These are phyloP conservation scores for Meriones unguiculatus DNA, from an alignment of 2,113 vertebrate genomes.

Conservation along the genomic window DNA sequence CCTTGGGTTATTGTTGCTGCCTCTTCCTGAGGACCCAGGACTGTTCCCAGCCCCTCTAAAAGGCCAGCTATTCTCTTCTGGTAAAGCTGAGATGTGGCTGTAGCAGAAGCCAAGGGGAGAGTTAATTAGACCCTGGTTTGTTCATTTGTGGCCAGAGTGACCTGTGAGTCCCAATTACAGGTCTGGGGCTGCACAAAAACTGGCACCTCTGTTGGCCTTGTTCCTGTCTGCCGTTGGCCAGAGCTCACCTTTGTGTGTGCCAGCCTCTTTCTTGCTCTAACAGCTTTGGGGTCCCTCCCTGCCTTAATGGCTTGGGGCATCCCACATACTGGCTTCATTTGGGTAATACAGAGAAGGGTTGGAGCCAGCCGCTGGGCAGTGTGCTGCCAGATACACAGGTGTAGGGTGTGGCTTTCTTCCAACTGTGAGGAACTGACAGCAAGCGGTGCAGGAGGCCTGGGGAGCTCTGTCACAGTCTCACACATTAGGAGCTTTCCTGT, in stretches of 20 bases:
- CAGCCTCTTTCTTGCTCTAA: neutral
- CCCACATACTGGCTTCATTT: neutral
- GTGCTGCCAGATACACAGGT: constrained; percentile 4
- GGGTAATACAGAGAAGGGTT: neutral
- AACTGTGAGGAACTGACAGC: neutral
- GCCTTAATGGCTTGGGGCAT: neutral
- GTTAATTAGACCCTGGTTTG: constrained; percentile 88
- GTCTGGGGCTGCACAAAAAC: constrained; percentile 82
- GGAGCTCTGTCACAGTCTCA: neutral
- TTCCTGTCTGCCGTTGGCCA: constrained; percentile 65
- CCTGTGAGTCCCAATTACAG: constrained; percentile 86
- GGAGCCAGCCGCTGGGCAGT: neutral
- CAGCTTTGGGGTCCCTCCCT: neutral
- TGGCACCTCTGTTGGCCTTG: constrained; percentile 70
- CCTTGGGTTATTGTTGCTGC: neutral
- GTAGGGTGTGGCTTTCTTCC: neutral
- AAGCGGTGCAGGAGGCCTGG: neutral
- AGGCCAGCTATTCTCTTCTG: constrained; percentile 76
- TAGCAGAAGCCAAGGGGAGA: constrained; percentile 83
- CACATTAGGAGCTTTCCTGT: neutral
- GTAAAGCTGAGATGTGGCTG: constrained; percentile 80
- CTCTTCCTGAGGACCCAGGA: neutral
- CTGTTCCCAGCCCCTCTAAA: constrained; percentile 49
- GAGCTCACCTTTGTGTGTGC: constrained; percentile 73
- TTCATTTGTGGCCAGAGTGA: constrained; percentile 87